A percentile compares a stretch with the other conserved stretches of the same genome.
Conservation (phyloP, 64 coral and sea anemone genomes). For the Montipora cactus region DNA sequence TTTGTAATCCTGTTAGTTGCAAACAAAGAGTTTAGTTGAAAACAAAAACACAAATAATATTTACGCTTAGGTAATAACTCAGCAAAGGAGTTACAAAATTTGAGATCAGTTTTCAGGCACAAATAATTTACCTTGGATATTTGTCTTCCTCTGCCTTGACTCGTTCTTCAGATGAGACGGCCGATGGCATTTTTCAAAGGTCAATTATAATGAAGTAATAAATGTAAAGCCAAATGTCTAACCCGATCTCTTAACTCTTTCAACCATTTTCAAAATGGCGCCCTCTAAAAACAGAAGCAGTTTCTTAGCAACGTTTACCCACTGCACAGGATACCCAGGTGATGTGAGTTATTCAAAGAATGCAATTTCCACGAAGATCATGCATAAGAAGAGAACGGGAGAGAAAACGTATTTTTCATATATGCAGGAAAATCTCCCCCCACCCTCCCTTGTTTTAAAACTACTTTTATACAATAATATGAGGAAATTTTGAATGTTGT, state of each 20-base stretch:
- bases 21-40: background rate
- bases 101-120: background rate
- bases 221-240: background rate
- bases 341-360: background rate
- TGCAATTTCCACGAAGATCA: too few relatives aligned
- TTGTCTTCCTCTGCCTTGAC: slow-evolving; percentile 69
- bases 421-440: background rate
- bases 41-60: background rate
- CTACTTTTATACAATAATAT: too few relatives aligned
- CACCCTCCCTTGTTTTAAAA: too few relatives aligned
- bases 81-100: background rate
- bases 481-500: too few relatives aligned
- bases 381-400: too few relatives aligned
- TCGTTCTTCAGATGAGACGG: slow-evolving; percentile 30
- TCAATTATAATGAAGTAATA: background rate
- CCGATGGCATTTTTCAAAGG: slow-evolving; percentile 40
- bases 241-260: background rate
- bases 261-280: slow-evolving; percentile 43
- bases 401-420: too few relatives aligned
- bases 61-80: background rate
- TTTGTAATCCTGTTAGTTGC: slow-evolving; percentile 77
- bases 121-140: slow-evolving; percentile 73
- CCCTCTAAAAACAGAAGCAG: background rate
- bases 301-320: slow-evolving; percentile 4
- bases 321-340: background rate